These are phyloP conservation scores for Lutjanus erythropterus DNA, from an alignment of 2,113 vertebrate species.

Conservation along the genomic window DNA sequence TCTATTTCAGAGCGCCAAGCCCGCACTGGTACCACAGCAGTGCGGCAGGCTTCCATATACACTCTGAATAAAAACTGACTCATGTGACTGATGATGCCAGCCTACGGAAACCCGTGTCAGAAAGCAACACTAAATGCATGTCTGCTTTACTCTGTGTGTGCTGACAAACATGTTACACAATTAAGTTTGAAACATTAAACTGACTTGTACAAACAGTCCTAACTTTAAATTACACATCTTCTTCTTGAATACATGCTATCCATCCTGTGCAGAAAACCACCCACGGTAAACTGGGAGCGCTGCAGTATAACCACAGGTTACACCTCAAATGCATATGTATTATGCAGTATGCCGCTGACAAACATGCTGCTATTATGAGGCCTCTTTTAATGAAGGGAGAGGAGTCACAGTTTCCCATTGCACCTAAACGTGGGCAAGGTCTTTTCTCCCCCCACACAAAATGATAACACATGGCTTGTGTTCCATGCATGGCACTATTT, in stretches of 20 bases:
- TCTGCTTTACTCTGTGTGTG: neutral
- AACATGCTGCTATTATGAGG: slow-evolving; percentile 61
- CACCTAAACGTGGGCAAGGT: slow-evolving; percentile 16
- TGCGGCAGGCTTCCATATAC: slow-evolving; percentile 41
- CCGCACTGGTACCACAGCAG: slow-evolving; percentile 70
- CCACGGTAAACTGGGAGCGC: slow-evolving; percentile 52
- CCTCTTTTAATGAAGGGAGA: slow-evolving; percentile 53
- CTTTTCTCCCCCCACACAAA: slow-evolving; percentile 32
- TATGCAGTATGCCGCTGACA: slow-evolving; percentile 42
- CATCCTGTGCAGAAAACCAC: slow-evolving; percentile 37
- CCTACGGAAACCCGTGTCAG: slow-evolving; percentile 28
- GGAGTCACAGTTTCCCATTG: slow-evolving; percentile 38
- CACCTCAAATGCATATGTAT: slow-evolving; percentile 48
- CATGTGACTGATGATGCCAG: slow-evolving; percentile 69
- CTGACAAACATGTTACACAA: slow-evolving; percentile 12
- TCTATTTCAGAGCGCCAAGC: slow-evolving; percentile 75
- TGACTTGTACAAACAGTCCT: neutral
- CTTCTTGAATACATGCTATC: slow-evolving; percentile 19
- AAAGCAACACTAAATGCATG: neutral
- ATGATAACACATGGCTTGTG: slow-evolving; percentile 47
- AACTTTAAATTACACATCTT: slow-evolving; percentile 36
- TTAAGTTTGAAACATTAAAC: slow-evolving; percentile 27
- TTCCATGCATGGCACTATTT: slow-evolving; percentile 9
- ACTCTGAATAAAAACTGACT: slow-evolving; percentile 59
- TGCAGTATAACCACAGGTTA: slow-evolving; percentile 58